Conservation (phyloP, 2,888 invertebrate species). For the Cerceris ruficornis region DNA sequence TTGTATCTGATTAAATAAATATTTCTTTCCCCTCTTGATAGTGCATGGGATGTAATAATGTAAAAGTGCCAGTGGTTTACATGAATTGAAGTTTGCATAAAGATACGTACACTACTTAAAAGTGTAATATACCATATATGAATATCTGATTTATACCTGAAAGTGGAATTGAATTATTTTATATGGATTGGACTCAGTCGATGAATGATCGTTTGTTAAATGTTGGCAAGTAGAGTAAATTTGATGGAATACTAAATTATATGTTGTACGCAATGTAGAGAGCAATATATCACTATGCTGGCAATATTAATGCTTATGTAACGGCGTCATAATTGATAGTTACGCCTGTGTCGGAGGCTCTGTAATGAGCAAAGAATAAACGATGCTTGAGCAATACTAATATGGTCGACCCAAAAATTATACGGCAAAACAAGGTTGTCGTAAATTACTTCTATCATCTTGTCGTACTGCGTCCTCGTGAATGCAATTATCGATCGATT, state of each 20-base stretch:
- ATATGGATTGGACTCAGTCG: constrained; percentile 26
- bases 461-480: constrained; percentile 12
- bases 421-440: constrained; percentile 30
- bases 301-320: constrained; percentile 47
- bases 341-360: constrained; percentile 28
- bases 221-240: constrained; percentile 20
- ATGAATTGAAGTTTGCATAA: not conserved
- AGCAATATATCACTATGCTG: constrained; percentile 44
- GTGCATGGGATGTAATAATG: no score
- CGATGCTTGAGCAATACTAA: constrained; percentile 53
- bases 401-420: constrained; percentile 48
- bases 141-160: not conserved
- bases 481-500: constrained; percentile 49
- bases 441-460: constrained; percentile 20
- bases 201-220: constrained; percentile 21
- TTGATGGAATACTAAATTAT: constrained; percentile 34
- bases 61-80: no score
- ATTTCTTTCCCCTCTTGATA: no score
- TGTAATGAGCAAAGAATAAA: constrained; percentile 43
- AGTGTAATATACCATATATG: not conserved
- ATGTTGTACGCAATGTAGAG: constrained; percentile 38
- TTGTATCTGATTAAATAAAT: no score
- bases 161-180: constrained; percentile 7
- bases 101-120: not conserved
- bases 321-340: constrained; percentile 39